Percentiles rank a stretch among this genome's conserved stretches.
Evolutionary conservation across 2,797 vertebrate species (phyloP).

Genomic region (Acanthopagrus latus): DNA sequence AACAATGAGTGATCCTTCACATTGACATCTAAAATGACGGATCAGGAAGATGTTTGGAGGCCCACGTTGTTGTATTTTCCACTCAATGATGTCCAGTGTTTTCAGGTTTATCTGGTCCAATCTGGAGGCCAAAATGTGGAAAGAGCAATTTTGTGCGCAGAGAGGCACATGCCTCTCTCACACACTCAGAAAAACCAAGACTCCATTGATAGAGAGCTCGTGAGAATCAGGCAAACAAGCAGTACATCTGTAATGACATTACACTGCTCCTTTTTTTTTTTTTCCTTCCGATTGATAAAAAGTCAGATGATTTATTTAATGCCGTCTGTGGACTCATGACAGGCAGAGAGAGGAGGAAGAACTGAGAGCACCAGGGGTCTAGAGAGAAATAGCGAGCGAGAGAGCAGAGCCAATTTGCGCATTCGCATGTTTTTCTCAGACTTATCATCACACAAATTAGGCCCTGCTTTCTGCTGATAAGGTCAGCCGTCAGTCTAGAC

Average conservation of each 20-base stretch:
- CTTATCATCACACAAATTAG: conserved; percentile 77
- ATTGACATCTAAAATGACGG: background rate
- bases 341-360: conserved; percentile 21
- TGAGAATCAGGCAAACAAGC: conserved; percentile 47
- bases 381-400: conserved; percentile 1
- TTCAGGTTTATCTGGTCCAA: background rate
- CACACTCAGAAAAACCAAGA: conserved; percentile 15
- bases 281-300: conserved; percentile 29
- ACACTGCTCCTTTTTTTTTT: conserved; percentile 30
- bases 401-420: conserved; percentile 53
- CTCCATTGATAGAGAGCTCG: conserved; percentile 41
- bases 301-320: conserved; percentile 65
- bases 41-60: background rate
- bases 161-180: conserved; percentile 7
- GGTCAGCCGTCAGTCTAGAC: conserved; percentile 77
- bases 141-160: background rate
- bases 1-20: background rate
- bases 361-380: conserved; percentile 1
- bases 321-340: conserved; percentile 24
- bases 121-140: background rate
- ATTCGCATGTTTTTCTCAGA: conserved; percentile 70
- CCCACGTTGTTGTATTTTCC: background rate
- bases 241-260: conserved; percentile 49
- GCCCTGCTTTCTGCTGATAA: conserved; percentile 78
- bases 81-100: background rate